Evolutionary conservation across 2,888 invertebrate genomes (phyloP), one percentile per base, ranked within the genome.

Genomic region (Barypeithes pellucidus): DNA sequence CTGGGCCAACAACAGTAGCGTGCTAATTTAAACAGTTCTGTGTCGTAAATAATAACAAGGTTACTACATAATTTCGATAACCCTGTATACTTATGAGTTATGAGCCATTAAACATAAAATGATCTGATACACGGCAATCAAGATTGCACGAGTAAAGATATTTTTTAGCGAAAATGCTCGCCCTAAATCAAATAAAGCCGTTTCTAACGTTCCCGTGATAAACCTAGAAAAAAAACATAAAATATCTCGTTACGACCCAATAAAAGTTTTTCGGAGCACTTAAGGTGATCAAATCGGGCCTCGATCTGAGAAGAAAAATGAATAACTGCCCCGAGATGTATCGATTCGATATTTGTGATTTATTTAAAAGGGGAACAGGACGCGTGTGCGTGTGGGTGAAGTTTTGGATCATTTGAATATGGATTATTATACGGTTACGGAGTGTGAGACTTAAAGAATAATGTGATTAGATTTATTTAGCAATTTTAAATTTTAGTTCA

Each of bases 181-280:
- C 33, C 54, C 33, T 57, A 57, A 57, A 57, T 57, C 33, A 57
- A 57, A 57, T 57, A 57, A 57, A 36, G 65, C 14, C 50, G 65
- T 65, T 50, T 50, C 52, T 14, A 65, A 29, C 50, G 36, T 47
- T 36, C 43, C 39, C 54, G 68, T 68, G 45, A 73, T 73, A 68
- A 73, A 68, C 65, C 73, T n/a, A 67, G 47, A 60, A 66, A 68
- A n/a, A 66, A 73, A 68, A 50, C 73, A 73, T 73, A 68, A 73
- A 73, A 63, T 59, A 73, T 73, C 68, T 68, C 67, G 73, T 73
- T 73, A 73, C 73, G 73, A 73, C 57, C 68, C 60, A 73, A 73
- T 73, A 73, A 73, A 73, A 73, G 73, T 73, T 68, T 65, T 59
- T 62, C 68, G 63, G 65, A 73, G 68, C 73, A 73, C 73, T 73